Evolutionary conservation across 1,140 invertebrate genomes (phyloP), one percentile per base, ranked within the genome.

Genomic region (Drosophila micromelanica): DNA sequence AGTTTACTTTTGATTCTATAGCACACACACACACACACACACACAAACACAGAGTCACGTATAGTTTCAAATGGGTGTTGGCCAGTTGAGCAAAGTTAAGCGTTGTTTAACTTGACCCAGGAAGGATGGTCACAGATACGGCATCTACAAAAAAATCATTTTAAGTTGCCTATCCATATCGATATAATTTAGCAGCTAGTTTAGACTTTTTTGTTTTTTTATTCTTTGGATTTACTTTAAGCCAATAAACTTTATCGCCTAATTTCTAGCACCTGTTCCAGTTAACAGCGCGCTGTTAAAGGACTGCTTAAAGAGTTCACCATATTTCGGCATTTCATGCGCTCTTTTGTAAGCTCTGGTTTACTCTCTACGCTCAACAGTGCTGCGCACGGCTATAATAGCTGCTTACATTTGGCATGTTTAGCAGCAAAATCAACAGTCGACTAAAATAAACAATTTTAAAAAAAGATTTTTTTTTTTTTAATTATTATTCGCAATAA

Each of bases 1-100:
- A 87, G 65, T 73, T 80, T 71, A 63, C 71, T 69, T 64, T 76
- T 87, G 52, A 62, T 69, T 51, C 49, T 46, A 46, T 32, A 43
- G 13, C 51, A 54, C 9, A 32, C 2, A 15, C 30, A 15, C n/a
- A n/a, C n/a, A n/a, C n/a, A n/a, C n/a, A n/a, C n/a, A n/a, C n/a
- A n/a, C n/a, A n/a, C n/a, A n/a, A n/a, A n/a, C 32, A 15, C 32
- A 37, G 13, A 67, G 12, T 27, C 42, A 54, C 2, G 35, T 20
- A 76, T 73, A 62, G 77, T 67, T 82, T 78, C 55, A 76, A 76
- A 69, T 78, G 78, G 82, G 78, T 87, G 82, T 80, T 86, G 77
- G 81, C 76, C 76, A 80, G 57, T 76, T 84, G 60, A 62, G 80
- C 56, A 69, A 73, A 84, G 80, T 81, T 77, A 81, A 82, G 49